These are phyloP conservation scores for Odontophorus gujanensis DNA, from an alignment of 2,113 vertebrate species.

Conservation along the genomic window DNA sequence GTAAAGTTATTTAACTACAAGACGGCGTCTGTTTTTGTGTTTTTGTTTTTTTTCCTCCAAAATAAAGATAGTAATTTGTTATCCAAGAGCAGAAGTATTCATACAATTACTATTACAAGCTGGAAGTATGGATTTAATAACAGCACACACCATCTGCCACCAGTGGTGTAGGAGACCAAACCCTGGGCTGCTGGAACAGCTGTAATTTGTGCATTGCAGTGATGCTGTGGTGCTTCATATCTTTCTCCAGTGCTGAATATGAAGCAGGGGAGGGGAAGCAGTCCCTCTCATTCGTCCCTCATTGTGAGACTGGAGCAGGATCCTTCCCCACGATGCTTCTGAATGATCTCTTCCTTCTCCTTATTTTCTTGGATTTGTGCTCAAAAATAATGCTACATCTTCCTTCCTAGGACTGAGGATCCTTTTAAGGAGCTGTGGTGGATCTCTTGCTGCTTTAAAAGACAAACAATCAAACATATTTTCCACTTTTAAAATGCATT, in stretches of 20 bases:
- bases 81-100: slow-evolving; percentile 6
- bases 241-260: background rate
- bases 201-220: background rate
- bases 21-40: background rate
- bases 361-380: background rate
- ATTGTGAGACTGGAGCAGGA: background rate
- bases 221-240: background rate
- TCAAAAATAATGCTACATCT: background rate
- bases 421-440: background rate
- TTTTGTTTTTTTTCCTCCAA: background rate
- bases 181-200: background rate
- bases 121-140: slow-evolving; percentile 42
- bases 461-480: background rate
- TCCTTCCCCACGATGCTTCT: accelerated
- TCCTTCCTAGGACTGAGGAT: background rate
- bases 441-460: background rate
- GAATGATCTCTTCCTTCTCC: background rate
- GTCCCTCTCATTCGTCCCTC: background rate
- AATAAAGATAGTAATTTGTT: slow-evolving; percentile 16
- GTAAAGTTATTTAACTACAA: slow-evolving; percentile 25
- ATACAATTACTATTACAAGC: background rate
- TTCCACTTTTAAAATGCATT: slow-evolving; percentile 23
- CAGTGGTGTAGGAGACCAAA: background rate
- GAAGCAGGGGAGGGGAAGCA: background rate
- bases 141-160: background rate